phyloP scores from a whole-genome alignment of 2,113 vertebrate species.

The Nothocercus nigrocapillus region DNA sequence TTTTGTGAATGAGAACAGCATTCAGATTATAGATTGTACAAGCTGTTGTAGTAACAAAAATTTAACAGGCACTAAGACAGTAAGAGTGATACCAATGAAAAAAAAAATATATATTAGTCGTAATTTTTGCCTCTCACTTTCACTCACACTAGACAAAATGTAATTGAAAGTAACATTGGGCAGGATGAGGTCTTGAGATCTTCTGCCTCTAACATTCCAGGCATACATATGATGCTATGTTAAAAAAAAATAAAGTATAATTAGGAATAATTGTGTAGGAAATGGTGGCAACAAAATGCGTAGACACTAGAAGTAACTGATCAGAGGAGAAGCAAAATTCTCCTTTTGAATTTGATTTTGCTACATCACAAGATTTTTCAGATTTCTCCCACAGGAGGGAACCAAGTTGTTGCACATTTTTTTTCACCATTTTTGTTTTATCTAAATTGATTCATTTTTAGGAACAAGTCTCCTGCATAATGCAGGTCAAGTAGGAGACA shows the following conservation, averaged over 20 bases:
- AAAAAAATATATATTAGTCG: not conserved
- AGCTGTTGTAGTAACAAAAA: not conserved
- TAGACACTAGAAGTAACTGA: not conserved
- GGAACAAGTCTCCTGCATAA: not conserved
- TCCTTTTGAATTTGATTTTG: not conserved
- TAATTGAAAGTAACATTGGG: not conserved
- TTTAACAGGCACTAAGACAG: not conserved
- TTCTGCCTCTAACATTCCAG: not conserved
- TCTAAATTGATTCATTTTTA: not conserved
- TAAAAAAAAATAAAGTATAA: not conserved
- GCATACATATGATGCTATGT: not conserved
- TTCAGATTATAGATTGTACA: not conserved
- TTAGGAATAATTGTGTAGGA: not conserved
- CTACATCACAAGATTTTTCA: not conserved
- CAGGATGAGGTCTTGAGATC: not conserved
- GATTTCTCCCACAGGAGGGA: not conserved
- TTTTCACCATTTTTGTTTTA: not conserved
- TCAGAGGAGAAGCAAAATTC: not conserved
- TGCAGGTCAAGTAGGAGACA: not conserved
- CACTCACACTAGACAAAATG: not conserved
- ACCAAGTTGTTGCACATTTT: not conserved
- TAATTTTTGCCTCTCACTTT: not conserved
- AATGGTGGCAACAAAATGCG: not conserved
- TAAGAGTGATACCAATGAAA: not conserved
- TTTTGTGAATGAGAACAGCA: not conserved